Conservation (phyloP, 2,797 vertebrate genomes). For the Parauchenoglanis ngamensis region DNA sequence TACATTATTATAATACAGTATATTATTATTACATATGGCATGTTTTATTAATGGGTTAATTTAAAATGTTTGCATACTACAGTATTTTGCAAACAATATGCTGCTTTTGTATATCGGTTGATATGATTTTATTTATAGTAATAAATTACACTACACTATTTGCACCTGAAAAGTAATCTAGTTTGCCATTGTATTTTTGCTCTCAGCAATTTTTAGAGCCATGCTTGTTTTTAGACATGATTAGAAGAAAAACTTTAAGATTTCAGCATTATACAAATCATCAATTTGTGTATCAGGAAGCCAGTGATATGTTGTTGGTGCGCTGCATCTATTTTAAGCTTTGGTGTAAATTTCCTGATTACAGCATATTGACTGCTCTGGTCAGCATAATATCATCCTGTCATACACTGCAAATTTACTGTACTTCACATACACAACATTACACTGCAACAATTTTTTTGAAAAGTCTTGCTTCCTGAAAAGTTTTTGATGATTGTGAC, state of each 20-base stretch:
- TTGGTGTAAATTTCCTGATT: background rate
- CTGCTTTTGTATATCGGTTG: background rate
- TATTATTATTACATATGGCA: background rate
- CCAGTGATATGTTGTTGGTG: conserved; percentile 45
- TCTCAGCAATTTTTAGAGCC: conserved; percentile 22
- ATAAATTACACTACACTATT: background rate
- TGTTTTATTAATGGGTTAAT: background rate
- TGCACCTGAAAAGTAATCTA: background rate
- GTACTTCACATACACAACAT: background rate
- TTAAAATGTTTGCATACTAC: background rate
- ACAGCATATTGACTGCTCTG: conserved; percentile 10
- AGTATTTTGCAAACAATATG: background rate
- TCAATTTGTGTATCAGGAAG: conserved; percentile 41
- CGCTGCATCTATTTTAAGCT: conserved; percentile 34
- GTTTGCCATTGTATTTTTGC: background rate
- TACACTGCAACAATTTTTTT: too few species aligned
- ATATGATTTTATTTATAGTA: background rate
- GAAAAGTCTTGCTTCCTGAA: too few species aligned
- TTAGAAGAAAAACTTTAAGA: background rate
- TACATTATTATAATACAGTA: background rate
- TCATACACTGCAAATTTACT: background rate
- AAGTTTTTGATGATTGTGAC: too few species aligned
- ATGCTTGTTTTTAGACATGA: background rate
- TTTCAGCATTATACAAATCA: background rate
- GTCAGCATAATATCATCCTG: conserved; percentile 58